These are phyloP conservation scores for Anadara kagoshimensis DNA, from an alignment of 1,140 invertebrate genomes.

Conservation along the genomic window DNA sequence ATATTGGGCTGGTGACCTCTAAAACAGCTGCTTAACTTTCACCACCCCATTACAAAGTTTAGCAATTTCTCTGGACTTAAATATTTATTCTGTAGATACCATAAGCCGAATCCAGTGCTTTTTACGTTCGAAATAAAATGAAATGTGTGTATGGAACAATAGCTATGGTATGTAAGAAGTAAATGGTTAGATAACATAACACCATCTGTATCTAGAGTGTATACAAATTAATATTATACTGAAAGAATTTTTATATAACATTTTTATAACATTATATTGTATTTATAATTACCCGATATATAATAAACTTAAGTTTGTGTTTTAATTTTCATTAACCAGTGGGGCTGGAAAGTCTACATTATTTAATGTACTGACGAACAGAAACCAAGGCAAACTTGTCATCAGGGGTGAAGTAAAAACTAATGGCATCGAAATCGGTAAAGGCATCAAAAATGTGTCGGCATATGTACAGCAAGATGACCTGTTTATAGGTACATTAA, in stretches of 20 bases:
- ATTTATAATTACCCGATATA: neutral
- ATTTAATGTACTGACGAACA: constrained; percentile 91
- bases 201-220: neutral
- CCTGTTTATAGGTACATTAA: constrained; percentile 77
- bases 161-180: neutral
- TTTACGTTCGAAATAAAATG: neutral
- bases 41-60: neutral
- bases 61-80: neutral
- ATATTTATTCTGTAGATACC: neutral
- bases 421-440: constrained; percentile 69
- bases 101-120: neutral
- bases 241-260: neutral
- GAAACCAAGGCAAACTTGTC: constrained; percentile 81
- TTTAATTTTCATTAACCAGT: constrained; percentile 74
- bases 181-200: neutral
- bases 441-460: constrained; percentile 81
- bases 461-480: constrained; percentile 95
- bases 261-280: neutral
- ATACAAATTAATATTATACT: neutral
- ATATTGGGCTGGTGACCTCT: neutral
- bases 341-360: constrained; percentile 97
- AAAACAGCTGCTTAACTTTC: neutral
- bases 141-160: neutral
- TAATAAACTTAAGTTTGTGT: neutral
- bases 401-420: constrained; percentile 81